A percentile compares a stretch with the other conserved stretches of the same genome.
Conservation (phyloP, 2,888 invertebrate genomes). For the Epinotia bilunana region DNA sequence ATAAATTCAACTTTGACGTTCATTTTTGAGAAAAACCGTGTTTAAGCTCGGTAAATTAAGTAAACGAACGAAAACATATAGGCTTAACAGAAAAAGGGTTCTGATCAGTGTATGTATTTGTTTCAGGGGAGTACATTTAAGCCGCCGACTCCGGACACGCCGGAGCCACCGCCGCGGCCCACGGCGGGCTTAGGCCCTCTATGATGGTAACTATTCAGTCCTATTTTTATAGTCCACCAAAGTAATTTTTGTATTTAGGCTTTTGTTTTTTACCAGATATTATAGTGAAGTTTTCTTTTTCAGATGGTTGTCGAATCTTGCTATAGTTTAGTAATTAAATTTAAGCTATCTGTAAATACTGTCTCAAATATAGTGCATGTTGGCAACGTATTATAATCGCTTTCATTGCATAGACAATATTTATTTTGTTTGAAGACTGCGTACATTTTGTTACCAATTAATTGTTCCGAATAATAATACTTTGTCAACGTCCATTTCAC, state of each 20-base stretch:
- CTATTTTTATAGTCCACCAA: neutral
- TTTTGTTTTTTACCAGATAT: neutral
- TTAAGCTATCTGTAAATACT: conserved; percentile 50
- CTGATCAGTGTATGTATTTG: neutral
- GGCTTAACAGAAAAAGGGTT: neutral
- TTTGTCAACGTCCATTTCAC: conserved; percentile 69
- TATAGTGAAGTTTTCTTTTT: neutral
- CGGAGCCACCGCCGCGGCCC: conserved; percentile 78
- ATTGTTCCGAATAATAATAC: conserved; percentile 55
- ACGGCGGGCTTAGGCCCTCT: conserved; percentile 67
- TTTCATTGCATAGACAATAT: conserved; percentile 38
- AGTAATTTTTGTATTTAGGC: no score
- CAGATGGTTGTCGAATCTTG: conserved; percentile 21
- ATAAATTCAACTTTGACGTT: no score
- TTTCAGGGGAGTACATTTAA: conserved; percentile 88
- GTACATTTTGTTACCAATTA: conserved; percentile 41
- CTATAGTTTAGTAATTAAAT: conserved; percentile 23
- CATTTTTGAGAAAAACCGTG: no score
- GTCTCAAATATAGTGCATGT: conserved; percentile 62
- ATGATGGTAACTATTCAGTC: conserved; percentile 58
- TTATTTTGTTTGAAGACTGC: conserved; percentile 48
- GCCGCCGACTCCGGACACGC: conserved; percentile 85
- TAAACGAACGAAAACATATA: no score
- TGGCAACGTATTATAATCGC: conserved; percentile 66
- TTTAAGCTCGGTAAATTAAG: no score